phyloP scores from a whole-genome alignment of 2,113 vertebrate genomes.

The Oreochromis tanganicae region DNA sequence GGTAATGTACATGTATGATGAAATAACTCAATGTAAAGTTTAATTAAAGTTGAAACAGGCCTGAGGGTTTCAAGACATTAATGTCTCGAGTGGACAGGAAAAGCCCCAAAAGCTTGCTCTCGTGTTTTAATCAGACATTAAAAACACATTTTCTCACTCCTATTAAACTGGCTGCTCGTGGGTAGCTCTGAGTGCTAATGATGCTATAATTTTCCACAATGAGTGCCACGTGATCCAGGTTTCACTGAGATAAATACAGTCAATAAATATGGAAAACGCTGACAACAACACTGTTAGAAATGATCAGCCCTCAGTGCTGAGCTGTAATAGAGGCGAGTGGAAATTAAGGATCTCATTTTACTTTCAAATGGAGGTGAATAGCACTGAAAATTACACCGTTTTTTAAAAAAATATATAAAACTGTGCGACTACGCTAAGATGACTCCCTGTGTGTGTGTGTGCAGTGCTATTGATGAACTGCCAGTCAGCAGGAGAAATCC shows the following conservation, averaged over 20 bases:
- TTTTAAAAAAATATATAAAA: neutral
- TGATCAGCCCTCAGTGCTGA: neutral
- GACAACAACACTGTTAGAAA: neutral
- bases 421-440: neutral
- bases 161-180: conserved; percentile 4
- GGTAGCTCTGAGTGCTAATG: conserved; percentile 9
- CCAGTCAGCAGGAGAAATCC: conserved; percentile 14
- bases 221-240: neutral
- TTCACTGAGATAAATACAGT: neutral
- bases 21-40: neutral
- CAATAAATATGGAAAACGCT: conserved; percentile 11
- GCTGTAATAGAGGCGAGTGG: neutral
- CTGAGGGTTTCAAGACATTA: conserved; percentile 1
- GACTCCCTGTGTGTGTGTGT: neutral
- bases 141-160: conserved; percentile 23
- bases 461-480: conserved; percentile 18
- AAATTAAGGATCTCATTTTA: conserved; percentile 33
- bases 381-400: neutral
- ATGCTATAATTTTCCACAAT: neutral
- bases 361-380: conserved; percentile 14
- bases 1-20: neutral
- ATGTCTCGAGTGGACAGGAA: neutral
- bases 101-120: neutral
- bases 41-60: conserved; percentile 13
- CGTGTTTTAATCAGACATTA: conserved; percentile 30